A percentile compares a stretch with the other conserved stretches of the same genome.
Conservation (phyloP, 1,140 invertebrate genomes). For the Dinoponera quadriceps region DNA sequence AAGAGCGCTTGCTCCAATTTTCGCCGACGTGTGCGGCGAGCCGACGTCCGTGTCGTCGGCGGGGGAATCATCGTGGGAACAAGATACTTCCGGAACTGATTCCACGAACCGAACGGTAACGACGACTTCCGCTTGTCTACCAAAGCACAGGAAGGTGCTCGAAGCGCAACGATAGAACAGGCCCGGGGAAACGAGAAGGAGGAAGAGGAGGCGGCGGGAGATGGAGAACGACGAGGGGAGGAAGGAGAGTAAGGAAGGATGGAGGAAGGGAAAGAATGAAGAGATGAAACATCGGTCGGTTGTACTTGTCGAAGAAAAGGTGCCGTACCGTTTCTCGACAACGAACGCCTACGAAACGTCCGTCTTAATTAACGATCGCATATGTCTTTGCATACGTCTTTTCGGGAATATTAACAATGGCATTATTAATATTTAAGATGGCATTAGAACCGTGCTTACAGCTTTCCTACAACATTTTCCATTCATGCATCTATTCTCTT, state of each 20-base stretch:
- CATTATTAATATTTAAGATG: no score
- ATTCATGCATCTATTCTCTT: no score
- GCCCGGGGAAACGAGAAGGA: conserved; percentile 10
- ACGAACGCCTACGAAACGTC: conserved; percentile 46
- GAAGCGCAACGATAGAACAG: conserved; percentile 48
- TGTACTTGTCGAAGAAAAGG: conserved; percentile 66
- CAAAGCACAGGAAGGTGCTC: conserved; percentile 60
- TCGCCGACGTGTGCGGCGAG: conserved; percentile 10
- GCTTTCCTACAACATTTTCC: no score
- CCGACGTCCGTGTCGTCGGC: conserved; percentile 37
- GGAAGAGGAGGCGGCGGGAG: not conserved
- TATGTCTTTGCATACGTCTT: conserved; percentile 37
- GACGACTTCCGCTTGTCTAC: conserved; percentile 75
- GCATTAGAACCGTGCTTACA: no score
- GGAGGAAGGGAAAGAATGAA: conserved; percentile 48
- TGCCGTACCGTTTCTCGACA: conserved; percentile 23
- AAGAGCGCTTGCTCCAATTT: conserved; percentile 29
- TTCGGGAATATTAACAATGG: conserved; percentile 17
- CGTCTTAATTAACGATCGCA: conserved; percentile 56
- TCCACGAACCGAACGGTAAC: conserved; percentile 75
- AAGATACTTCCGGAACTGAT: conserved; percentile 74
- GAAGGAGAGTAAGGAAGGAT: conserved; percentile 3
- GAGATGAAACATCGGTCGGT: conserved; percentile 59
- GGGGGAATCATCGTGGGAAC: conserved; percentile 75
- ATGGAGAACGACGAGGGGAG: conserved; percentile 2